phyloP scores from a whole-genome alignment of 1,140 invertebrate species.

The Bactericera cockerelli region DNA sequence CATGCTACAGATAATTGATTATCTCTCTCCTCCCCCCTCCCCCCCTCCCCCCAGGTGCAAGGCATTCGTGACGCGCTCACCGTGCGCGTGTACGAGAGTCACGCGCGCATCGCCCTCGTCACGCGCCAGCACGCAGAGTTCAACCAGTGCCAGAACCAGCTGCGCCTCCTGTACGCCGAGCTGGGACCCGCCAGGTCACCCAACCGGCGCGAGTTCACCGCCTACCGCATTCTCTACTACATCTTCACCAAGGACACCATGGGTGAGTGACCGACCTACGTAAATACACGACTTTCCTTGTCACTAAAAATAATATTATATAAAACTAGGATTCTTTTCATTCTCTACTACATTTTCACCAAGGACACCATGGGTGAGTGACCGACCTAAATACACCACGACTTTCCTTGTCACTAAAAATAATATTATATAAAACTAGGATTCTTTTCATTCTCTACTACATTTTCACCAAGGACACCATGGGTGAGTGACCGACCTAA shows the following conservation, averaged over 20 bases:
- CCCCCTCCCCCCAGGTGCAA: constrained; percentile 52
- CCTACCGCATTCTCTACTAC: constrained; percentile 91
- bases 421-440: no score
- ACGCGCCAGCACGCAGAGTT: constrained; percentile 97
- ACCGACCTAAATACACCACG: constrained; percentile 33
- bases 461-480: constrained; percentile 89
- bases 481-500: constrained; percentile 76
- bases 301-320: no score
- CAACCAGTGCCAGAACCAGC: constrained; percentile 96
- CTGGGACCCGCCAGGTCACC: constrained; percentile 29
- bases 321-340: no score
- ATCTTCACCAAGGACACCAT: constrained; percentile 92
- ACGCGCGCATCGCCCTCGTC: constrained; percentile 90
- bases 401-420: constrained; percentile 89
- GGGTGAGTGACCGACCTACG: constrained; percentile 49
- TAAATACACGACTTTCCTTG: no score
- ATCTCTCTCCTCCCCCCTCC: no score
- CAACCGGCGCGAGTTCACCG: constrained; percentile 77
- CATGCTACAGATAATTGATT: no score
- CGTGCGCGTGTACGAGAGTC: constrained; percentile 93
- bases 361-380: no score
- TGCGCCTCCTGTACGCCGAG: constrained; percentile 79
- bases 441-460: constrained; percentile 94
- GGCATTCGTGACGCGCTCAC: constrained; percentile 87
- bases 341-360: no score